Evolutionary conservation across 2,888 invertebrate species (phyloP).

Genomic region (Diaprepes abbreviatus): DNA sequence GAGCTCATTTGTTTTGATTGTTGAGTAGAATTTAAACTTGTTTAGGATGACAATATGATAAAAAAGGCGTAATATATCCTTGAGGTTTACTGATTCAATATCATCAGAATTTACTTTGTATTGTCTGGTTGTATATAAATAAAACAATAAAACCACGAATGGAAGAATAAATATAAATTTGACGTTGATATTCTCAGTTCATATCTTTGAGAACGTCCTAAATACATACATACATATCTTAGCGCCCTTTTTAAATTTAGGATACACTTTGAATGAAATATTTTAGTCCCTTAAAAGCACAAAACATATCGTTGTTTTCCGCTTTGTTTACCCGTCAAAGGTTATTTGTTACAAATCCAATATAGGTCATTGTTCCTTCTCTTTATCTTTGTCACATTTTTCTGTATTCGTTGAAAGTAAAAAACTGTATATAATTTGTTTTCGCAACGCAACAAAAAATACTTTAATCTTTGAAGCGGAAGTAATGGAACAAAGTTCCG

Average conservation of each 20-base stretch:
- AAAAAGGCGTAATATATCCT: too few relatives aligned
- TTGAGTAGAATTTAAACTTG: too few relatives aligned
- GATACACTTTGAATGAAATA: not conserved
- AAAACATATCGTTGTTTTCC: constrained; percentile 1
- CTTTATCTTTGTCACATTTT: constrained; percentile 13
- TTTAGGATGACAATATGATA: too few relatives aligned
- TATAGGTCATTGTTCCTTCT: constrained; percentile 8
- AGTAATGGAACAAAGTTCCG: not conserved
- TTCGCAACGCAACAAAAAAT: not conserved
- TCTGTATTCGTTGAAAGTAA: constrained; percentile 12
- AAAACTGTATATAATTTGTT: constrained; percentile 13
- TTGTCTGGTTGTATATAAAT: too few relatives aligned
- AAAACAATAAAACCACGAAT: too few relatives aligned
- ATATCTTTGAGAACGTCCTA: too few relatives aligned
- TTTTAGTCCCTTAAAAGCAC: not conserved
- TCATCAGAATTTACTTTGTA: too few relatives aligned
- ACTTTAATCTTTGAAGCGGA: constrained; percentile 9
- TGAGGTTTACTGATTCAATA: too few relatives aligned
- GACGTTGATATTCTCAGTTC: too few relatives aligned
- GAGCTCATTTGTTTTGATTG: too few relatives aligned
- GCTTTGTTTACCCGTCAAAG: constrained; percentile 6
- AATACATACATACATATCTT: too few relatives aligned
- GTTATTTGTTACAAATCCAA: constrained; percentile 15
- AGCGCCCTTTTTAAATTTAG: not conserved
- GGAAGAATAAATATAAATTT: too few relatives aligned